Conservation (phyloP, 2,797 vertebrate genomes). For the Enteromius mattozi region DNA sequence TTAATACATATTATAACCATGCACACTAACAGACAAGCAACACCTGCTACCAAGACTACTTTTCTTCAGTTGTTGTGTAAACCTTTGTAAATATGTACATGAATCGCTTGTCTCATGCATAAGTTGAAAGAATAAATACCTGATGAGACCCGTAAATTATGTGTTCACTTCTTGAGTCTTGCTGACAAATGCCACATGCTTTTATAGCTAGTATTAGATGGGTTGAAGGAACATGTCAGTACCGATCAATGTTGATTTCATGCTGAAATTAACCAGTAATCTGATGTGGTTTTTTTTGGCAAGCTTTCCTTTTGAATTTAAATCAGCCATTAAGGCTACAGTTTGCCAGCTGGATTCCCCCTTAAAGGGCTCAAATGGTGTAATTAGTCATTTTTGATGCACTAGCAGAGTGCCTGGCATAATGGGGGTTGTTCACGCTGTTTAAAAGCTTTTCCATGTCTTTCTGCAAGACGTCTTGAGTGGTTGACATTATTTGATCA, state of each 20-base stretch:
- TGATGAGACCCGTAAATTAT: not conserved
- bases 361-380: slow-evolving; percentile 23
- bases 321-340: slow-evolving; percentile 32
- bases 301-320: slow-evolving; percentile 44
- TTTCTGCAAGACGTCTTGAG: not conserved
- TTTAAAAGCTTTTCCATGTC: slow-evolving; percentile 26
- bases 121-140: slow-evolving; percentile 28
- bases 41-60: not conserved
- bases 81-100: slow-evolving; percentile 40
- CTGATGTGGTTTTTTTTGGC: not conserved
- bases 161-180: slow-evolving; percentile 9
- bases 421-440: slow-evolving; percentile 21
- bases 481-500: slow-evolving; percentile 18
- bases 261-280: slow-evolving; percentile 30
- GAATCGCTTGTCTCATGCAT: not conserved
- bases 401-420: not conserved
- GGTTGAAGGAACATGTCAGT: not conserved
- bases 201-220: not conserved
- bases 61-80: slow-evolving; percentile 6
- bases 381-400: slow-evolving; percentile 34
- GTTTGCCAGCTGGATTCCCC: slow-evolving; percentile 48
- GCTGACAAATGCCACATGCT: slow-evolving; percentile 7
- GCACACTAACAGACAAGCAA: not conserved
- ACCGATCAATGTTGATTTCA: slow-evolving; percentile 5
- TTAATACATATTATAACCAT: not conserved